Evolutionary conservation across 64 coral and sea anemone genomes (phyloP), one percentile per base, ranked within the genome.

Genomic region (Cladopsammia gracilis): DNA sequence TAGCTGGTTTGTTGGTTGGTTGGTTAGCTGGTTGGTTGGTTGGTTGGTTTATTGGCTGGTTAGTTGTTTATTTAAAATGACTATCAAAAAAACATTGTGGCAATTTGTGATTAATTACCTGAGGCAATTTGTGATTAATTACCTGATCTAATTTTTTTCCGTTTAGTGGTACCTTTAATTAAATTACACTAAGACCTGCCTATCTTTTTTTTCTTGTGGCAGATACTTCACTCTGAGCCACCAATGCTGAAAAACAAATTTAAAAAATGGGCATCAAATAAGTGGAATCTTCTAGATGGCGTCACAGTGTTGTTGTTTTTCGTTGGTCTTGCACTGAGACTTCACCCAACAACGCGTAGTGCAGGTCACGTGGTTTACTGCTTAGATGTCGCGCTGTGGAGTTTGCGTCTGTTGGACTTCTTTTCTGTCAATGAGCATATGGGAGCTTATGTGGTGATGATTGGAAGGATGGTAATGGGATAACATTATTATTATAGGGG

Each of bases 381-480:
- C 67, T 75, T 96, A 75, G 94, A 96, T 42, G 74, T 92, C 53
- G 92, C 92, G 89, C 62, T 96, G 34, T 96, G 94, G 94, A 96
- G 92, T 26, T 92, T 96, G 59, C 84, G 94, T 20, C 42, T 96
- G 25, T 67, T 96, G 78, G 85, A 96, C 57, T 93, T 96, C 3
- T 96, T 96, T 72, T 96, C 90, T 24, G 95, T 96, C 45, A 96
- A 90, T 71, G 89, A 96, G 65, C 79, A 96, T 15, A 62, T 96
- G 15, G 95, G 95, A 85, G 90, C 95, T 34, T 96, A 96, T 26
- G 95, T 96, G 78, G 95, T 96, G 0, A 96, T 96, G 95, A 96
- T 96, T 77, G 90, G 90, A 2, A 60, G 90, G 83, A 96, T 96
- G 94, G 92, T 93, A 62, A 81, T 10, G 7, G 15, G 23, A 12